Conservation (phyloP, 1,140 invertebrate species). For the Drosophila varians region DNA sequence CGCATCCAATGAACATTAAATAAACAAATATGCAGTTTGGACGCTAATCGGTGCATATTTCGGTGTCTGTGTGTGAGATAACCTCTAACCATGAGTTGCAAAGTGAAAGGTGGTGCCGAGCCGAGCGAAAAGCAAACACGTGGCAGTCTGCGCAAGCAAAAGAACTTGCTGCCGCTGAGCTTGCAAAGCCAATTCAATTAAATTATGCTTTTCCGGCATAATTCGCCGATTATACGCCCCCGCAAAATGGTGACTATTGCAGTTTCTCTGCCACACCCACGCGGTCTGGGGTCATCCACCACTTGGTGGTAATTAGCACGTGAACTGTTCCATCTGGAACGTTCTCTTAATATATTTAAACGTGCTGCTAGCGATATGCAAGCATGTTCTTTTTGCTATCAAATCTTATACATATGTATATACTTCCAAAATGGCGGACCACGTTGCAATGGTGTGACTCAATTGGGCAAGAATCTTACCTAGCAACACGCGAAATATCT, state of each 20-base stretch:
- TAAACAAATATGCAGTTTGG: constrained; percentile 69
- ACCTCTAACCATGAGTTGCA: constrained; percentile 39
- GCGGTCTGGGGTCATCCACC: constrained; percentile 6
- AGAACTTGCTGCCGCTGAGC: constrained; percentile 4
- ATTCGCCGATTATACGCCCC: constrained; percentile 16
- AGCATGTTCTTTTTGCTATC: constrained; percentile 50
- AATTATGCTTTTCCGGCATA: constrained; percentile 7
- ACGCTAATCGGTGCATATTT: constrained; percentile 41
- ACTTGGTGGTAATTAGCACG: constrained; percentile 11
- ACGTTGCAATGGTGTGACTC: constrained; percentile 48
- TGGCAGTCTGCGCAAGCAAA: constrained; percentile 49
- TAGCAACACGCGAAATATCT: constrained; percentile 35
- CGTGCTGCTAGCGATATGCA: constrained; percentile 48
- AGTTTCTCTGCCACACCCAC: constrained; percentile 55
- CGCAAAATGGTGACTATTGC: constrained; percentile 63
- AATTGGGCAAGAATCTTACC: constrained; percentile 20
- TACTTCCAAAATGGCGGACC: constrained; percentile 70
- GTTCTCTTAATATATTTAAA: constrained; percentile 14
- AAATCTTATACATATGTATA: constrained; percentile 23
- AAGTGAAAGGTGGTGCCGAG: constrained; percentile 68
- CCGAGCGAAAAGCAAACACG: constrained; percentile 56
- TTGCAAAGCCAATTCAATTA: not conserved
- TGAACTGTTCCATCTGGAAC: constrained; percentile 4
- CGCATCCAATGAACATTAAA: constrained; percentile 40
- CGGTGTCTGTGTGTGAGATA: constrained; percentile 43